These are phyloP conservation scores for Phycodurus eques DNA, from an alignment of 2,113 vertebrate species.

Conservation along the genomic window DNA sequence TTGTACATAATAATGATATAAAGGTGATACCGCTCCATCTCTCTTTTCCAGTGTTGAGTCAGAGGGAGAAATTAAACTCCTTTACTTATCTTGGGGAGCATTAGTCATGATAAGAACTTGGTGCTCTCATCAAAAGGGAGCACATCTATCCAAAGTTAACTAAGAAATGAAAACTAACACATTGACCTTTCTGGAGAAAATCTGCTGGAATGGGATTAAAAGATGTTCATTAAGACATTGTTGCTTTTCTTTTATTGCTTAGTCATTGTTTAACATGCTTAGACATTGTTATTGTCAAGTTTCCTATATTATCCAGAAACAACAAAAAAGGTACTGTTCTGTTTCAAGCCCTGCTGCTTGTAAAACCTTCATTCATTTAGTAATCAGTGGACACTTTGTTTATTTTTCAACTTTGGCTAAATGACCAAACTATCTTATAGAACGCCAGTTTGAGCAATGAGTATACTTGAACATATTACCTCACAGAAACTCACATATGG, in stretches of 20 bases:
- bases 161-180: conserved; percentile 64
- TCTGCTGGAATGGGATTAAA: conserved; percentile 30
- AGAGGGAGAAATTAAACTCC: conserved; percentile 77
- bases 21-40: conserved; percentile 41
- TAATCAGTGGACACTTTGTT: conserved; percentile 72
- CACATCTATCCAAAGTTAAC: conserved; percentile 68
- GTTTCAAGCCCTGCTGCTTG: conserved; percentile 65
- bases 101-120: conserved; percentile 75
- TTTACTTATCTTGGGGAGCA: conserved; percentile 76
- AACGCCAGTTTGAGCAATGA: conserved; percentile 57
- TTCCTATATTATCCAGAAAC: conserved; percentile 73
- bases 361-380: conserved; percentile 70
- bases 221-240: background rate
- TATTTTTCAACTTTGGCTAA: conserved; percentile 74
- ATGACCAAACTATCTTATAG: conserved; percentile 70
- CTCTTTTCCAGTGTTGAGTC: conserved; percentile 70
- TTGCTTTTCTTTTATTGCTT: background rate
- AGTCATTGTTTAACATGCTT: background rate
- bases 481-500: conserved; percentile 60
- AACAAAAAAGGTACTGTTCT: conserved; percentile 78
- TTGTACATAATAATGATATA: conserved; percentile 23
- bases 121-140: conserved; percentile 65
- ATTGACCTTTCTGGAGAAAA: conserved; percentile 58
- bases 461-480: conserved; percentile 30
- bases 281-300: conserved; percentile 56